Evolutionary conservation across 2,113 vertebrate species (phyloP).

Genomic region (Grammomys dolichurus): DNA sequence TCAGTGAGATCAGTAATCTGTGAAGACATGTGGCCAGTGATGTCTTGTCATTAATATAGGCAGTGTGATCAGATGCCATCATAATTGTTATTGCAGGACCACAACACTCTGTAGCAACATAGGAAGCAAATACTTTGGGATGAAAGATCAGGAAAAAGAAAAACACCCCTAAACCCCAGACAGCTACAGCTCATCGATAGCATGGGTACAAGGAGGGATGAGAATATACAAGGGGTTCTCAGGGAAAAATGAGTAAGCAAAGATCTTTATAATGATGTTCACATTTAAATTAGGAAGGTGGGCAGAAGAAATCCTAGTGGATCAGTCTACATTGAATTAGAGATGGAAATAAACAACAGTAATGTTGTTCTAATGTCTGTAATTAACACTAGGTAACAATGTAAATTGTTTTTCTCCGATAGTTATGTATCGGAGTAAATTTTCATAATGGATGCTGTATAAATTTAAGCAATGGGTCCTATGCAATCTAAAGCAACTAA

Average conservation of each 20-base stretch:
- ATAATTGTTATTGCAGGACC: slow-evolving; percentile 78
- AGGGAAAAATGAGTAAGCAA: slow-evolving; percentile 56
- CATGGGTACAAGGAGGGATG: too few relatives aligned
- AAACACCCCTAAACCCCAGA: background rate
- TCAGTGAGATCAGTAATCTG: slow-evolving; percentile 59
- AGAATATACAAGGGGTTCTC: slow-evolving; percentile 52
- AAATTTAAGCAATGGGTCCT: slow-evolving; percentile 57
- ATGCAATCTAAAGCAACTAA: slow-evolving; percentile 44
- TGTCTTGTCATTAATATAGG: slow-evolving; percentile 69
- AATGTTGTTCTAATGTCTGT: slow-evolving; percentile 77
- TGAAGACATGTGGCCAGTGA: slow-evolving; percentile 69
- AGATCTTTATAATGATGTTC: slow-evolving; percentile 63
- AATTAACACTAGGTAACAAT: slow-evolving; percentile 59
- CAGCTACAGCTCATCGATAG: slow-evolving; percentile 70
- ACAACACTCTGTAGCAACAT: slow-evolving; percentile 74
- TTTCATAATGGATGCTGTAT: slow-evolving; percentile 73
- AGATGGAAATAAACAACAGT: slow-evolving; percentile 76
- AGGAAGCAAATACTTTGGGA: slow-evolving; percentile 69
- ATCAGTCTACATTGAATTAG: slow-evolving; percentile 64
- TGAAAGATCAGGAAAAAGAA: slow-evolving; percentile 78
- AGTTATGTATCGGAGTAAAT: slow-evolving; percentile 70
- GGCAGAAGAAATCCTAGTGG: slow-evolving; percentile 66
- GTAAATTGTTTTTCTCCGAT: slow-evolving; percentile 73
- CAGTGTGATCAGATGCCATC: slow-evolving; percentile 67
- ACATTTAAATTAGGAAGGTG: slow-evolving; percentile 32